These are phyloP conservation scores for Pseudorhombus dupliciocellatus DNA, from an alignment of 2,113 vertebrate species.

Conservation along the genomic window DNA sequence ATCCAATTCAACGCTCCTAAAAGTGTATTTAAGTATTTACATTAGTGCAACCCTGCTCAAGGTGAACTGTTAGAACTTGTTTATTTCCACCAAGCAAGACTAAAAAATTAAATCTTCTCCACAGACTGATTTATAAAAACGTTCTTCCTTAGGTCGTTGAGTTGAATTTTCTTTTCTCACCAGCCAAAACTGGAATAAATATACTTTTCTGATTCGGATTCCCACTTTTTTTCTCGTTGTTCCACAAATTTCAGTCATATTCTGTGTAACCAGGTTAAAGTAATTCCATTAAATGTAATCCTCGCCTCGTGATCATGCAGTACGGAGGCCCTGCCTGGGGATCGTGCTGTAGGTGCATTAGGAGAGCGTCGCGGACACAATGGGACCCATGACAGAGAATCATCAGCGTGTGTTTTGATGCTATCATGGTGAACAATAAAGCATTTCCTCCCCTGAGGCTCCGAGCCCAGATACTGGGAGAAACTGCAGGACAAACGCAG, in stretches of 20 bases:
- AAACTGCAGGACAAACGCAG: constrained; percentile 45
- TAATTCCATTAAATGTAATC: constrained; percentile 25
- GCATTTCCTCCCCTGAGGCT: constrained; percentile 25
- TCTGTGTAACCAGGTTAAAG: constrained; percentile 19
- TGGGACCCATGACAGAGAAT: constrained; percentile 51
- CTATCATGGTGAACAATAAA: constrained; percentile 57
- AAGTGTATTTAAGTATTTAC: constrained; percentile 8
- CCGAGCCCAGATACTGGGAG: constrained; percentile 26
- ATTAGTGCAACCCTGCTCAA: constrained; percentile 28
- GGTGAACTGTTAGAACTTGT: background rate
- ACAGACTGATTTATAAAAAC: background rate
- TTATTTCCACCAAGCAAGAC: background rate
- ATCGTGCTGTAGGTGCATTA: constrained; percentile 34
- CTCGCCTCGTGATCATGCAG: background rate
- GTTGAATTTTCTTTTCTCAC: background rate
- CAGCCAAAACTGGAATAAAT: background rate
- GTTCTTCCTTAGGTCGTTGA: background rate
- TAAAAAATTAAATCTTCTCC: no score
- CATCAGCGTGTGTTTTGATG: constrained; percentile 56
- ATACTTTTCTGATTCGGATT: background rate
- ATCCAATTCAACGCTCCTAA: background rate
- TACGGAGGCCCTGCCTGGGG: constrained; percentile 20
- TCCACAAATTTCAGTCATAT: background rate
- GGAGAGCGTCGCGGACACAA: constrained; percentile 52
- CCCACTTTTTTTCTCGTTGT: background rate